phyloP scores from a whole-genome alignment of 2,113 vertebrate species.

The Cichladusa arquata region DNA sequence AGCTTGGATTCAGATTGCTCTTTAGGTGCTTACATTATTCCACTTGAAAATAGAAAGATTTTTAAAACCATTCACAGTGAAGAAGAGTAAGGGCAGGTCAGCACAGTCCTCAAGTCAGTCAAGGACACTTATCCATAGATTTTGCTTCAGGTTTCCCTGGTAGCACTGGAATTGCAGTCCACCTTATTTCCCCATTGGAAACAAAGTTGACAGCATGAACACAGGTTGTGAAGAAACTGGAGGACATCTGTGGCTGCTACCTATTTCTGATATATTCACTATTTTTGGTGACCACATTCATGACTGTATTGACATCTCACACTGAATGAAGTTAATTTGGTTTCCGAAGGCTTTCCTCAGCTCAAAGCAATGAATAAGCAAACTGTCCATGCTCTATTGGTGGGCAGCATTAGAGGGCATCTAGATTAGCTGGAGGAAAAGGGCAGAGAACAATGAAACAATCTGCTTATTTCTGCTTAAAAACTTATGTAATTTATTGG shows the following conservation, averaged over 20 bases:
- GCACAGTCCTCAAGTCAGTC: background rate
- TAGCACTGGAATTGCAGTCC: background rate
- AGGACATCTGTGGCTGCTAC: background rate
- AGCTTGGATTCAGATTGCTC: background rate
- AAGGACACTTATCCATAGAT: background rate
- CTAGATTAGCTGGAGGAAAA: background rate
- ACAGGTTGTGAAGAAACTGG: background rate
- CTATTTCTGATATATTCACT: background rate
- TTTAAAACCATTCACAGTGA: background rate
- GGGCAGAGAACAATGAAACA: background rate
- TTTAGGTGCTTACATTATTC: background rate
- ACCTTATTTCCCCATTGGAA: background rate
- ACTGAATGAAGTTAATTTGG: background rate
- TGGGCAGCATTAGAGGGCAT: background rate
- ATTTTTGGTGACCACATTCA: background rate
- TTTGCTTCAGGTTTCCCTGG: background rate
- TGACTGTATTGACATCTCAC: background rate
- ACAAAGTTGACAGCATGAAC: background rate
- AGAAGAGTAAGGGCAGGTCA: background rate
- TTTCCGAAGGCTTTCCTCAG: background rate
- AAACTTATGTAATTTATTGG: background rate
- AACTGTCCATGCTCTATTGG: background rate
- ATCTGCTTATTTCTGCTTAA: background rate
- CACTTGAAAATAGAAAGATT: background rate
- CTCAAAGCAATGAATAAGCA: background rate